These are phyloP conservation scores for Lampropteryx suffumata DNA, from an alignment of 2,888 invertebrate genomes.

Conservation along the genomic window DNA sequence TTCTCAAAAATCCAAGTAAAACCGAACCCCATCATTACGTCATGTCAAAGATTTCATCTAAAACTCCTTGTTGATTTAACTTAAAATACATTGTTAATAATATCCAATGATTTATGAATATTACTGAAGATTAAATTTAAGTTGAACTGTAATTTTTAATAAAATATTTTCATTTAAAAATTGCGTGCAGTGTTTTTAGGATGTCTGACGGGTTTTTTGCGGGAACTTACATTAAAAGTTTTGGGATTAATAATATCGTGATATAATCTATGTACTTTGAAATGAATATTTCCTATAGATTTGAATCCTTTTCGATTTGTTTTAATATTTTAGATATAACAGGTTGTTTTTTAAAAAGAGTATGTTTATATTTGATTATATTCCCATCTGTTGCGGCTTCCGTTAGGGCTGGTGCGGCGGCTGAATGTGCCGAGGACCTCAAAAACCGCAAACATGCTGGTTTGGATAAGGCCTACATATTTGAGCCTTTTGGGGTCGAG, in stretches of 20 bases:
- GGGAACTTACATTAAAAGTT: not conserved
- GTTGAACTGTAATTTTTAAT: conserved; percentile 6
- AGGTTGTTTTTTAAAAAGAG: too few relatives aligned
- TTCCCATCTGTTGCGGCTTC: too few relatives aligned
- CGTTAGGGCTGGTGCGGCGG: too few relatives aligned
- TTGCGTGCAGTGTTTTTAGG: conserved; percentile 1
- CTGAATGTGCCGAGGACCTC: too few relatives aligned
- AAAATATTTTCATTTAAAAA: conserved; percentile 8
- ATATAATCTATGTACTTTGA: not conserved
- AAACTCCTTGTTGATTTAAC: conserved; percentile 30
- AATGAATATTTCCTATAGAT: too few relatives aligned
- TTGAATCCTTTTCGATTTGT: too few relatives aligned
- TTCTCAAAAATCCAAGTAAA: conserved; percentile 20
- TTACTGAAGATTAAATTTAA: conserved; percentile 13
- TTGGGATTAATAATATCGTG: not conserved
- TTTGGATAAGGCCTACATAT: too few relatives aligned
- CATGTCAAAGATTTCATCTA: conserved; percentile 29
- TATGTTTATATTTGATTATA: too few relatives aligned
- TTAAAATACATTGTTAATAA: conserved; percentile 22
- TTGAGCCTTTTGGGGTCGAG: too few relatives aligned
- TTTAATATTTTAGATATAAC: too few relatives aligned
- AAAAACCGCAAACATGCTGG: too few relatives aligned
- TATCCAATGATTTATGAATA: conserved; percentile 21
- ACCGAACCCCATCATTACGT: conserved; percentile 29
- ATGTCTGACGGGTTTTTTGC: not conserved